A percentile compares a stretch with the other conserved stretches of the same genome.
phyloP scores from a whole-genome alignment of 2,797 vertebrate species.

The Ciconia nigra region DNA sequence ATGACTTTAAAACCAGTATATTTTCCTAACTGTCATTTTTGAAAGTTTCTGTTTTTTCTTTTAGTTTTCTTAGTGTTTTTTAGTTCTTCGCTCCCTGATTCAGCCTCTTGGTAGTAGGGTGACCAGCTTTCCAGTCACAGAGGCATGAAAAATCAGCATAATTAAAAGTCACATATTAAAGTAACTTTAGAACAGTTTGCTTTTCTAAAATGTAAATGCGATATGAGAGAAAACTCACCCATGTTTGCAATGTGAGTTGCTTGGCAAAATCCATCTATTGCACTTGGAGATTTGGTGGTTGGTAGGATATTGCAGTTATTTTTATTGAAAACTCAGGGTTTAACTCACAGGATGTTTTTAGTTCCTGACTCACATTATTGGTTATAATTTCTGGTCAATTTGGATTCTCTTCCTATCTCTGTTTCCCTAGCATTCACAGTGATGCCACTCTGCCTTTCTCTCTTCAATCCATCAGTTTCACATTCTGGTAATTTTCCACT shows the following conservation, averaged over 20 bases:
- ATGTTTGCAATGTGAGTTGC: not conserved
- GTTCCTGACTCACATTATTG: not conserved
- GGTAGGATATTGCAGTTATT: not conserved
- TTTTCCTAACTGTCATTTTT: not conserved
- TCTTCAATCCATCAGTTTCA: not conserved
- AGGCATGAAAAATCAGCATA: not conserved
- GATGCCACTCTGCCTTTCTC: not conserved
- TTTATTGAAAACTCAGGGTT: not conserved
- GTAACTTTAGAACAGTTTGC: not conserved
- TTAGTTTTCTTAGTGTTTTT: not conserved
- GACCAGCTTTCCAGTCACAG: not conserved
- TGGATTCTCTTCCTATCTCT: not conserved
- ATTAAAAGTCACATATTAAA: not conserved
- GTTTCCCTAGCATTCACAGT: not conserved
- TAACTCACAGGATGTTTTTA: not conserved
- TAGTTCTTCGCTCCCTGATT: not conserved
- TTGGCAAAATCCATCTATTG: not conserved
- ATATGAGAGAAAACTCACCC: not conserved
- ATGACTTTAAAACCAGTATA: not conserved
- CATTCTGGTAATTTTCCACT: slow-evolving; percentile 23
- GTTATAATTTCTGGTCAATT: not conserved
- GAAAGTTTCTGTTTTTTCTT: not conserved
- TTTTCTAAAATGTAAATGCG: not conserved
- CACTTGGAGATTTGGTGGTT: not conserved
- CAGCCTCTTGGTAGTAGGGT: not conserved